Base-by-base conservation (phyloP, 2,113 vertebrate species). In the Tricholaema leucomelas region DNA sequence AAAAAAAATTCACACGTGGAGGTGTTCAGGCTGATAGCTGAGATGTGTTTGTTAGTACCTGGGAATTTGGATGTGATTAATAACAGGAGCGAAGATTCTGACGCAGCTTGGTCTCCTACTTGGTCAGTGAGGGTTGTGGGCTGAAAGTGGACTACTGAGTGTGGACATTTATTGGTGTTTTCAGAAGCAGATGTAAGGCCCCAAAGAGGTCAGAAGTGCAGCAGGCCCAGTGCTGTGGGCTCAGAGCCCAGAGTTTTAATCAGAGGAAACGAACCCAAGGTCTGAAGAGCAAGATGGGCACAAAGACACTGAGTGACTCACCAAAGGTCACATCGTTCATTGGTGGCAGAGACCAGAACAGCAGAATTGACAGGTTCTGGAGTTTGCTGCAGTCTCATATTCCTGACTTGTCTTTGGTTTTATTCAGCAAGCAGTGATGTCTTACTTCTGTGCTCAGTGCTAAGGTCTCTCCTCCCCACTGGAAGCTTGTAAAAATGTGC, bases 191-290 rank as follows among this genome's bases (percentile, higher is more conserved):
- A 55, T 66, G n/a, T 10, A 74, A 36, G 63, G 78, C 86, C 83
- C 64, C 82, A 83, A 75, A 52, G 67, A 80, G 91, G 69, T 81
- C 76, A 91, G 72, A 66, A 76, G 82, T 33, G 85, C 87, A 87
- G 74, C 9, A 6, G 71, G 46, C 27, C 66, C 71, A 18, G 85
- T 0, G 33, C 79, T 60, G 76, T 35, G 88, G 90, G 93, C 86
- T 91, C 69, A 9, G 84, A 82, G 92, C 86, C 91, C 76, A 4
- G 73, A 35, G 42, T 1, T 76, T 3, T 78, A 38, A 30, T 5
- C 0, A 1, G 24, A 84, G 38, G n/a, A 67, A 64, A 46, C 48
- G 60, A 91, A 71, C 38, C 27, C 71, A 42, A 64, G 38, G 64
- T 44, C 54, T 48, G 81, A 77, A 65, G 77, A 71, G 81, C 79